Conservation (phyloP, 1,140 invertebrate genomes). For the Drosophila micromelanica region DNA sequence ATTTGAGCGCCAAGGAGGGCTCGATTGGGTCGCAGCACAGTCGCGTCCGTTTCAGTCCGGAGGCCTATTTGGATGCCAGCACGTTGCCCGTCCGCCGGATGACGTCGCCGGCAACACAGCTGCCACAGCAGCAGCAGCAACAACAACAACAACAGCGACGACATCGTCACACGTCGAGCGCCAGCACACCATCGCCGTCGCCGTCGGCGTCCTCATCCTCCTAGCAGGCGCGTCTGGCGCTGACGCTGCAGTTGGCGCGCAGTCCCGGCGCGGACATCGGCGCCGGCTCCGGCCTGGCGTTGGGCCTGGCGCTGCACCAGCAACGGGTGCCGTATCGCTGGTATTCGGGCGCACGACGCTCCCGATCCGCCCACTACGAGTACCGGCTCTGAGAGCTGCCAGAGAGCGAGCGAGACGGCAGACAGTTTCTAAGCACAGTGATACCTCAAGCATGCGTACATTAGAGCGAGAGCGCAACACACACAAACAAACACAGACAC, state of each 20-base stretch:
- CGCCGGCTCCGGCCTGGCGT: conserved; percentile 25
- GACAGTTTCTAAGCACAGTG: conserved; percentile 23
- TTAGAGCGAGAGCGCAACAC: conserved; percentile 15
- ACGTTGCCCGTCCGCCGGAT: conserved; percentile 55
- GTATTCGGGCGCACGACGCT: conserved; percentile 81
- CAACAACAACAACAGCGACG: conserved; percentile 53
- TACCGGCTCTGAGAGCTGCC: conserved; percentile 64
- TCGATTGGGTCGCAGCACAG: conserved; percentile 87
- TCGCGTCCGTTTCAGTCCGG: conserved; percentile 92
- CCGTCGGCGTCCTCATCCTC: conserved; percentile 75
- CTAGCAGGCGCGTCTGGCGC: conserved; percentile 79
- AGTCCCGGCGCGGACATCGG: conserved; percentile 75
- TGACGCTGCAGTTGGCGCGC: conserved; percentile 76
- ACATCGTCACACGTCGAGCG: conserved; percentile 66
- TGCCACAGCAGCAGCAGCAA: conserved; percentile 29
- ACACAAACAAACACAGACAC: not conserved
- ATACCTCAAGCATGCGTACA: conserved; percentile 38
- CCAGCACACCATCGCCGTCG: conserved; percentile 68
- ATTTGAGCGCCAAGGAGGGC: conserved; percentile 92
- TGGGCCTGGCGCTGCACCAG: conserved; percentile 55
- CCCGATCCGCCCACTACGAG: conserved; percentile 77
- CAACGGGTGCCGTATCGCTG: conserved; percentile 75
- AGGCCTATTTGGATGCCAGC: conserved; percentile 86
- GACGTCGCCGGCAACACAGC: conserved; percentile 52
- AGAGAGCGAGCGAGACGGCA: conserved; percentile 5